phyloP scores from a whole-genome alignment of 2,888 invertebrate species.

The Amorpha juglandis region DNA sequence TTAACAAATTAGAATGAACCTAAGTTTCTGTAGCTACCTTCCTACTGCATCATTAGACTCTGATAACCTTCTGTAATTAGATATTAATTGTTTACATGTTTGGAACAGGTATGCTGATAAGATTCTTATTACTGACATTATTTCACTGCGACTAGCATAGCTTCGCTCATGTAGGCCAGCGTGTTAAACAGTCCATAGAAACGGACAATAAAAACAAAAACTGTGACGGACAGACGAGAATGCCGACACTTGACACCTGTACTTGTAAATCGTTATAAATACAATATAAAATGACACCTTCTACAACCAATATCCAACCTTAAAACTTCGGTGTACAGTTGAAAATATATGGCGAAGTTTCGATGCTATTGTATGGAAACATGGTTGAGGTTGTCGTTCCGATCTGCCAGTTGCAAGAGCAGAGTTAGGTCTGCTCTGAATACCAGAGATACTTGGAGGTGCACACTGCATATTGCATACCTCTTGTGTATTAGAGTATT shows the following conservation, averaged over 20 bases:
- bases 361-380: constrained; percentile 8
- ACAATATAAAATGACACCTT: constrained; percentile 8
- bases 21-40: too few species aligned
- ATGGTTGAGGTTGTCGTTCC: background rate
- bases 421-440: background rate
- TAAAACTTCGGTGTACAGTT: background rate
- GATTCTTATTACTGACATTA: background rate
- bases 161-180: background rate
- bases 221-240: constrained; percentile 39
- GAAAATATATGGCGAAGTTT: background rate
- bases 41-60: too few species aligned
- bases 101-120: too few species aligned
- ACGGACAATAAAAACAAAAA: constrained; percentile 31
- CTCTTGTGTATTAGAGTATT: too few species aligned
- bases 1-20: too few species aligned
- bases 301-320: background rate
- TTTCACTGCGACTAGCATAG: background rate
- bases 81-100: too few species aligned
- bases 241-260: constrained; percentile 53
- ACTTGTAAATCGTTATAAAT: constrained; percentile 40
- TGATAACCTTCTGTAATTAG: too few species aligned
- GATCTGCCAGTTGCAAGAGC: constrained; percentile 9
- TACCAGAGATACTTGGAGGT: background rate
- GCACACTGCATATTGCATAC: background rate
- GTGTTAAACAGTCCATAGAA: constrained; percentile 11